Evolutionary conservation across 2,797 vertebrate genomes (phyloP), one percentile per base, ranked within the genome.

Genomic region (Xenentodon cancila): DNA sequence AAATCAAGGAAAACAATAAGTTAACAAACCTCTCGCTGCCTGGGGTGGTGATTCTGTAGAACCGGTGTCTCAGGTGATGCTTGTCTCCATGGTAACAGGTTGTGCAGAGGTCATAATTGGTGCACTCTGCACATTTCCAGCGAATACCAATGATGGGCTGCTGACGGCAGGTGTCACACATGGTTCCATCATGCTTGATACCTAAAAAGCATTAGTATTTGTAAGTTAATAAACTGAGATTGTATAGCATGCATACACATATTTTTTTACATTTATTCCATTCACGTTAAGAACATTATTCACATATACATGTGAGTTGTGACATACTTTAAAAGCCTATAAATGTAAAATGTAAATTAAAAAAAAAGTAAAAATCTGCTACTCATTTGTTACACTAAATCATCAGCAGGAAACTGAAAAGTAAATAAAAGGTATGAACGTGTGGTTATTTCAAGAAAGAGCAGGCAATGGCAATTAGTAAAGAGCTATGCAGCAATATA

Each of bases 51-150:
- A 99, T 99, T 89, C 98, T 95, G 84, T 99, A 99, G 92, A 99
- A 99, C 21, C 98, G 93, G 90, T 99, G 98, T 85, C 98, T 94
- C 79, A 99, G 90, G 81, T 99, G 98, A 92, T 99, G 98, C 73
- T 99, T 99, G 93, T 99, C 98, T 75, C 98, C 98, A 4, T 99
- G 98, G 87, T 99, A 99, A 90, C 98, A 99, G 51, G 98, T 97
- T 32, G 98, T 99, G 86, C 98, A 99, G 84, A 99, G 93, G 84
- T 99, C 98, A 42, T 99, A 99, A 93, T 99, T 99, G 17, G 97
- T 98, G 89, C 98, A 99, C 74, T 99, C 98, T 0, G 98, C 98
- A 89, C 98, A 99, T 82, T 99, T 99, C 98, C 98, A 99, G 77
- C 98, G 95, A 88, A 99, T 99, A 53, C 98, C 98, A 75, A 99